Percentiles rank a stretch among this genome's conserved stretches.
Conservation (phyloP, 2,113 vertebrate genomes). For the Microcebus murinus region DNA sequence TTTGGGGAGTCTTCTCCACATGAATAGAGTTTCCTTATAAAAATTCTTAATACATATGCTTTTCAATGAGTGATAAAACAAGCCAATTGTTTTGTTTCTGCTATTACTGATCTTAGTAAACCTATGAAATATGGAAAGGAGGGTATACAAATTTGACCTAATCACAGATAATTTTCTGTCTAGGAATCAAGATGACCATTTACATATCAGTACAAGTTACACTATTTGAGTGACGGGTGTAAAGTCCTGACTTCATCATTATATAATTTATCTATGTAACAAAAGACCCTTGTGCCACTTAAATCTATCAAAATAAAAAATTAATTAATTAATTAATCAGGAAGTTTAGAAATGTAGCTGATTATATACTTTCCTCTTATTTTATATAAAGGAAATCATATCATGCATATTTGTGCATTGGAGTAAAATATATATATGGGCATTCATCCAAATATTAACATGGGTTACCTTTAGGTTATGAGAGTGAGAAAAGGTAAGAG, state of each 20-base stretch:
- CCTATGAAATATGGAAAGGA: neutral
- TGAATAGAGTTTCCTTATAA: neutral
- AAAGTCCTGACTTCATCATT: too few species aligned
- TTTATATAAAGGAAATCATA: neutral
- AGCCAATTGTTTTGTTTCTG: neutral
- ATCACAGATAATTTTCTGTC: neutral
- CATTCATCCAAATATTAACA: neutral
- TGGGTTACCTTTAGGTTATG: neutral
- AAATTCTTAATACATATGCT: neutral
- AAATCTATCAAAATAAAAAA: too few species aligned
- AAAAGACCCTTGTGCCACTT: too few species aligned
- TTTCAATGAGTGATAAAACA: neutral
- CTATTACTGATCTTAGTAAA: neutral
- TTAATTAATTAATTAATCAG: neutral
- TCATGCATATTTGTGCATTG: neutral
- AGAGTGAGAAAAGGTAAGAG: neutral
- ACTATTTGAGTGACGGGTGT: too few species aligned
- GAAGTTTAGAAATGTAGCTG: neutral
- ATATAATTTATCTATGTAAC: too few species aligned
- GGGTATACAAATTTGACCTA: neutral
- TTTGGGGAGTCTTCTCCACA: neutral
- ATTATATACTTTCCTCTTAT: neutral
- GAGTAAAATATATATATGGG: neutral
- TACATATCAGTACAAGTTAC: neutral
- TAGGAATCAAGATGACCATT: neutral